These are phyloP conservation scores for Leptopilina boulardi DNA, from an alignment of 1,140 invertebrate genomes.

Conservation along the genomic window DNA sequence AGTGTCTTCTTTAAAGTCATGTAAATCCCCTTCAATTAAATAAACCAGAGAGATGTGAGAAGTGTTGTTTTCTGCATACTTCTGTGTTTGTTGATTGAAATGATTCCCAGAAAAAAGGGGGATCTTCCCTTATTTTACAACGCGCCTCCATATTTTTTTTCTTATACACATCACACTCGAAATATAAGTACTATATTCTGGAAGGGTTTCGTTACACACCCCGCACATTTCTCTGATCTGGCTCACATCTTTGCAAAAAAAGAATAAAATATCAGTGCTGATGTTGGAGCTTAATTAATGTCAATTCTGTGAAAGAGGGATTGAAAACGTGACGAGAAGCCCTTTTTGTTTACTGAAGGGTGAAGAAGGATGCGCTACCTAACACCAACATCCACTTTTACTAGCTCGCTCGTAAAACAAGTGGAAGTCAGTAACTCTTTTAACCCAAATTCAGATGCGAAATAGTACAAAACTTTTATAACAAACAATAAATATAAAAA, in stretches of 20 bases:
- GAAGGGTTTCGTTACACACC: neutral
- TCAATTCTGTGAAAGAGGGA: constrained; percentile 2
- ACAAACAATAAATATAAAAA: no score
- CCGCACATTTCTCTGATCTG: constrained; percentile 14
- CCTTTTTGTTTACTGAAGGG: neutral
- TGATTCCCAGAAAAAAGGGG: neutral
- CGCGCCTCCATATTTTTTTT: neutral
- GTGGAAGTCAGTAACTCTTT: neutral
- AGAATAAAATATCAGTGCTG: neutral
- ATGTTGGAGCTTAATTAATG: constrained; percentile 2
- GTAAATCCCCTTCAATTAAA: neutral
- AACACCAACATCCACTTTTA: constrained; percentile 24
- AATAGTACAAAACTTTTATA: neutral
- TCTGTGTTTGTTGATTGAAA: neutral
- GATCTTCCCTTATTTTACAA: neutral
- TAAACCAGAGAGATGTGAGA: neutral
- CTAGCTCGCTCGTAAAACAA: constrained; percentile 2
- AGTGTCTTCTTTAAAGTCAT: neutral
- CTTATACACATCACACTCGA: neutral
- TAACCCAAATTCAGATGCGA: neutral
- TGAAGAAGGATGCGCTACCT: constrained; percentile 7
- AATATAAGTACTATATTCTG: neutral
- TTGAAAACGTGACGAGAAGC: constrained; percentile 20
- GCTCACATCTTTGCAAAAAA: constrained; percentile 5
- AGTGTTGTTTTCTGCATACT: neutral